Conservation (phyloP, 2,797 vertebrate species). For the Poecilia picta region DNA sequence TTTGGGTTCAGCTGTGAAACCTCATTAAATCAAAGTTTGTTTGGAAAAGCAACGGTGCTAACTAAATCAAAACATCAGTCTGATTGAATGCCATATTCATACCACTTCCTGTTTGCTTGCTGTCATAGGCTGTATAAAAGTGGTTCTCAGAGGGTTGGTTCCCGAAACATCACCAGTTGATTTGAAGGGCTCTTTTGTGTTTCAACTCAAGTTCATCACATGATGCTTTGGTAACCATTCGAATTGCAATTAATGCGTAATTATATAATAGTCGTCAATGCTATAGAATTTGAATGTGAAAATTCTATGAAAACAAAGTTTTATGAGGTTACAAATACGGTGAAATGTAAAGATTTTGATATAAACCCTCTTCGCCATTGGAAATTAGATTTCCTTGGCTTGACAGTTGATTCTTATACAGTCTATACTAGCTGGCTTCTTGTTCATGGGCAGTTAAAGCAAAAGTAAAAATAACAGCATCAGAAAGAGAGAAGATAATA, state of each 20-base stretch:
- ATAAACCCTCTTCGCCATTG: background rate
- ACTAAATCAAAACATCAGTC: conserved; percentile 28
- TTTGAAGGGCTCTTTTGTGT: background rate
- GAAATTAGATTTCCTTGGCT: background rate
- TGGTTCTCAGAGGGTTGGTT: background rate
- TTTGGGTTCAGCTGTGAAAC: background rate
- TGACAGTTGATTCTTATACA: background rate
- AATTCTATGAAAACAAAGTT: background rate
- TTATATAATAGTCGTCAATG: background rate
- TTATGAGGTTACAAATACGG: background rate
- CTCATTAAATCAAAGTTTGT: conserved; percentile 13
- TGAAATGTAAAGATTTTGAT: background rate
- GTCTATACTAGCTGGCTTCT: background rate
- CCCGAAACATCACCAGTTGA: background rate
- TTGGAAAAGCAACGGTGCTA: conserved; percentile 13
- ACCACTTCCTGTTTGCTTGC: conserved; percentile 24
- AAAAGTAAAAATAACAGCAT: background rate
- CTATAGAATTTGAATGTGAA: background rate
- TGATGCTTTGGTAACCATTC: background rate
- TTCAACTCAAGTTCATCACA: background rate
- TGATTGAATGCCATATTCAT: background rate
- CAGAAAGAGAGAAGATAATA: background rate
- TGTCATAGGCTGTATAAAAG: background rate
- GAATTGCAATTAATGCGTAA: background rate
- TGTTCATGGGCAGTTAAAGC: background rate